Evolutionary conservation across 2,113 vertebrate genomes (phyloP), one percentile per base, ranked within the genome.

Genomic region (Pelvicachromis taeniatus): DNA sequence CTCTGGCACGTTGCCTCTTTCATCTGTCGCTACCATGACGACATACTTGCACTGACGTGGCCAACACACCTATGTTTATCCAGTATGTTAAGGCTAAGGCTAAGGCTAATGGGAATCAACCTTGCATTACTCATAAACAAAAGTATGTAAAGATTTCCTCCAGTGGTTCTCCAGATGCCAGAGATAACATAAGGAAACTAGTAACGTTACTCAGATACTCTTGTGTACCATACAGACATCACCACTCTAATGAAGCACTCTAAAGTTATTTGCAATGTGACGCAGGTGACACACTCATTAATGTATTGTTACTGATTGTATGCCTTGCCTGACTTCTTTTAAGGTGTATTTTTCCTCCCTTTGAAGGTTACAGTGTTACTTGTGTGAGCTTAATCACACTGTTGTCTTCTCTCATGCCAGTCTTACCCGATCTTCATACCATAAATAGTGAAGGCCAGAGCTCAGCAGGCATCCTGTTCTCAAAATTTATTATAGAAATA

Each of bases 381-480:
- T 83, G 59, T 38, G 35, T 31, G 55, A 35, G 65, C 90, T 89
- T 87, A 80, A 56, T 81, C 65, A 54, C 48, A 40, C 61, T 26
- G 56, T 82, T 85, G 87, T 87, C 73, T 80, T 88, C 82, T 89
- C 55, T 33, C 75, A 52, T 11, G 52, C 42, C 52, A 85, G 79
- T 87, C 59, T 77, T 59, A 12, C 29, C 75, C 68, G 23, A 89
- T 92, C 88, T 88, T 85, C 83, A 77, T 55, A 29, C 83, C 59
- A 84, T 88, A 87, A 91, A 93, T 85, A 89, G 79, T 54, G 65
- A 5, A 88, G 83, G 77, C 75, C 77, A 80, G 77, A 87, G 89
- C 80, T 87, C 78, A 92, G 79, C 81, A 78, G 77, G 86, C 86
- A 78, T 73, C 35, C 59, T 90, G 35, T 50, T 52, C 50, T 82